Evolutionary conservation across 2,888 invertebrate genomes (phyloP).

Genomic region (Folsomia candida): DNA sequence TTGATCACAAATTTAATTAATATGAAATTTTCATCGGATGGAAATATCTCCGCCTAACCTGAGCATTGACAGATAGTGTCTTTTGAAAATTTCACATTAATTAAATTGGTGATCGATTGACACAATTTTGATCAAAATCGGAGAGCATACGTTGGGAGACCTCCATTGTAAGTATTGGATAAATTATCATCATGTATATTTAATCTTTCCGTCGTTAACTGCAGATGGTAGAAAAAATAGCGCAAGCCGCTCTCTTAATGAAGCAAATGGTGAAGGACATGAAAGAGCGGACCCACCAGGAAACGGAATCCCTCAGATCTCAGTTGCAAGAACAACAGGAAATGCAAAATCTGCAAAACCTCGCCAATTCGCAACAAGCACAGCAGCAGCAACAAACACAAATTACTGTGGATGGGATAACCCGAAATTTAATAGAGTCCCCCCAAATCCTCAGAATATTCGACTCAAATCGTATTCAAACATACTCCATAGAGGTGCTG

Average conservation of each 20-base stretch:
- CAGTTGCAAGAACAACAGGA: slow-evolving; percentile 47
- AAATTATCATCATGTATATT: not conserved
- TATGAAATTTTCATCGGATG: not conserved
- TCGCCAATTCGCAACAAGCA: slow-evolving; percentile 36
- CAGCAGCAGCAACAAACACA: slow-evolving; percentile 40
- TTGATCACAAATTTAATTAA: not conserved
- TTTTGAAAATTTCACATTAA: too few relatives aligned
- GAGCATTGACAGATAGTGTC: too few relatives aligned
- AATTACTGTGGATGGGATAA: slow-evolving; percentile 45
- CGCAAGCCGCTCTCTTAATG: slow-evolving; percentile 47
- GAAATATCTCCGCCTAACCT: too few relatives aligned
- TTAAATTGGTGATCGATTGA: too few relatives aligned
- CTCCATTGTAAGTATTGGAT: too few relatives aligned
- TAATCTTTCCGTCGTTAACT: not conserved
- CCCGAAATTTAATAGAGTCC: slow-evolving; percentile 39
- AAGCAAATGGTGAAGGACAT: slow-evolving; percentile 49
- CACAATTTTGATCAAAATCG: too few relatives aligned
- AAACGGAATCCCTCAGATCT: slow-evolving; percentile 46
- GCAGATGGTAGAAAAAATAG: slow-evolving; percentile 47
- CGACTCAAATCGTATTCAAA: slow-evolving; percentile 49
- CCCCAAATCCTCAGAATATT: slow-evolving; percentile 50
- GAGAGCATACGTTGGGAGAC: too few relatives aligned
- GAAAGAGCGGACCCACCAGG: slow-evolving; percentile 47
- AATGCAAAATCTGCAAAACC: slow-evolving; percentile 41
- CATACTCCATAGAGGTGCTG: slow-evolving; percentile 50